These are phyloP conservation scores for Fissipunctia ypsillon DNA, from an alignment of 2,888 invertebrate species.

Conservation along the genomic window DNA sequence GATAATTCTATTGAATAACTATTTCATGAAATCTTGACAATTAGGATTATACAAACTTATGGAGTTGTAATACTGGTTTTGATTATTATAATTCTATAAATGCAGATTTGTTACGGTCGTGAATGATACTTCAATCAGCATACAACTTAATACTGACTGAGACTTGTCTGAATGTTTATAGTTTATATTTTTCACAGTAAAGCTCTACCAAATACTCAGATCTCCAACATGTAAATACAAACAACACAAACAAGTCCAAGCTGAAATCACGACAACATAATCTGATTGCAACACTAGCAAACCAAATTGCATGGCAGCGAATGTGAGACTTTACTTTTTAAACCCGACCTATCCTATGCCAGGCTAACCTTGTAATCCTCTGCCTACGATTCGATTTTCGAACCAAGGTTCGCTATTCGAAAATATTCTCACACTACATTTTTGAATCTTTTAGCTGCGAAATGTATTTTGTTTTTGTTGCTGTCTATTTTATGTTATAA, in stretches of 20 bases:
- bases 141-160: too few relatives aligned
- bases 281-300: slow-evolving; percentile 23
- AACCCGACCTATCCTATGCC: slow-evolving; percentile 25
- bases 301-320: slow-evolving; percentile 25
- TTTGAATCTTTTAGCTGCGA: neutral
- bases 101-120: too few relatives aligned
- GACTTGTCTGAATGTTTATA: too few relatives aligned
- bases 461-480: too few relatives aligned
- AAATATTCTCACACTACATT: neutral
- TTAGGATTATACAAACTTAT: too few relatives aligned
- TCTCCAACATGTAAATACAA: slow-evolving; percentile 15
- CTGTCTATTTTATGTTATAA: neutral
- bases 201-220: slow-evolving; percentile 1
- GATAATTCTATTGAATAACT: too few relatives aligned
- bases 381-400: slow-evolving; percentile 31
- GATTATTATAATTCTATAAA: too few relatives aligned
- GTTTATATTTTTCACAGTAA: too few relatives aligned
- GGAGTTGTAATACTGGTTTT: too few relatives aligned
- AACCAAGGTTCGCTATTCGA: slow-evolving; percentile 23
- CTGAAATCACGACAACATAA: slow-evolving; percentile 26
- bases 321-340: slow-evolving; percentile 37
- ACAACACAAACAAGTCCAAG: slow-evolving; percentile 6
- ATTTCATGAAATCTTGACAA: too few relatives aligned
- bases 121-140: too few relatives aligned
- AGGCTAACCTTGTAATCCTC: slow-evolving; percentile 37